These are phyloP conservation scores for Daubentonia madagascariensis DNA, from an alignment of 2,113 vertebrate species.

Conservation along the genomic window DNA sequence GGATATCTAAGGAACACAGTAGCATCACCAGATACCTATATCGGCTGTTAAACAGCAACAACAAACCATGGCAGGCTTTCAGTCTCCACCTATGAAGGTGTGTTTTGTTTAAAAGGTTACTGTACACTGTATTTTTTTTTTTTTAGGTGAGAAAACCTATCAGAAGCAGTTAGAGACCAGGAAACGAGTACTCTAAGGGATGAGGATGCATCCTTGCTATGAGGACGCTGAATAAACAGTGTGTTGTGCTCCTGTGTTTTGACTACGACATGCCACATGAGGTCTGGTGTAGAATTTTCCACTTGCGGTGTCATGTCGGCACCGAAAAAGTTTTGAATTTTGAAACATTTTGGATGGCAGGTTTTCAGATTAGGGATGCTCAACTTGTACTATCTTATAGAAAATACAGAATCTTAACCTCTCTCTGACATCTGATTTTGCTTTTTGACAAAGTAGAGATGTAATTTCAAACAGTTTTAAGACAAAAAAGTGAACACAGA, in stretches of 20 bases:
- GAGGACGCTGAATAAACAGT: not conserved
- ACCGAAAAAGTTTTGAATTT: not conserved
- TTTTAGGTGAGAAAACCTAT: not conserved
- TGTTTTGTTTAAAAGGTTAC: not conserved
- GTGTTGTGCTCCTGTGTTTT: not conserved
- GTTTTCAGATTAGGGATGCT: not conserved
- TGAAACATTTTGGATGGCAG: not conserved
- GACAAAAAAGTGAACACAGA: not conserved
- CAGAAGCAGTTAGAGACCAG: not conserved
- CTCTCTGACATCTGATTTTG: not conserved
- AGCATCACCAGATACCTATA: not conserved
- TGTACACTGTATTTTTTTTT: not conserved
- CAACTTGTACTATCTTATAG: not conserved
- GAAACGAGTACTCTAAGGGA: not conserved
- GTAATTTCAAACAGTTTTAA: conserved; percentile 38
- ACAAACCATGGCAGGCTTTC: not conserved
- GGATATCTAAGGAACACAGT: not conserved
- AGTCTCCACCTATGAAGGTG: not conserved
- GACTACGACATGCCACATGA: not conserved
- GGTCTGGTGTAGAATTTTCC: not conserved
- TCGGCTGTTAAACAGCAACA: not conserved
- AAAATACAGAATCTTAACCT: not conserved
- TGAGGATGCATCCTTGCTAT: too few relatives aligned
- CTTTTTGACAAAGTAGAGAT: conserved; percentile 5
- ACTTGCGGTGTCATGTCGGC: not conserved